Conservation (phyloP, 2,113 vertebrate species). For the Myotis yumanensis region DNA sequence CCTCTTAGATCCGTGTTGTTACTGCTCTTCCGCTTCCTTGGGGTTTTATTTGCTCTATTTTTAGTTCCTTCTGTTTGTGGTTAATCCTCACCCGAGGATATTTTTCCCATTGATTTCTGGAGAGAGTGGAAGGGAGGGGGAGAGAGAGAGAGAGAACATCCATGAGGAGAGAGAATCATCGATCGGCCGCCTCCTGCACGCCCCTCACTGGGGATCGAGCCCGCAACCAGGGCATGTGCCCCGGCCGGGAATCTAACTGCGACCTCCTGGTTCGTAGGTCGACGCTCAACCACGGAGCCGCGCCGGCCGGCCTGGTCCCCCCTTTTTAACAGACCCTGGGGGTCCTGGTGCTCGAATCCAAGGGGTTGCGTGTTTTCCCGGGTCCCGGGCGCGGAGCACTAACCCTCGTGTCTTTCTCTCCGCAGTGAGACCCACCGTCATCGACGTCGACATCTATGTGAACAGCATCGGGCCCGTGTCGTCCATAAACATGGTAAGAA, state of each 20-base stretch:
- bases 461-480: constrained; percentile 98
- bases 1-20: not conserved
- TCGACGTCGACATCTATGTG: constrained; percentile 96
- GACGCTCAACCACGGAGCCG: not conserved
- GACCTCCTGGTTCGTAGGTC: not conserved
- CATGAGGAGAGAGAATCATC: too few relatives aligned
- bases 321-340: not conserved
- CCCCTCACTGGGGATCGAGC: too few relatives aligned
- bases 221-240: not conserved
- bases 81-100: too few relatives aligned
- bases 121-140: too few relatives aligned
- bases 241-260: rapidly evolving
- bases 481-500: constrained; percentile 97
- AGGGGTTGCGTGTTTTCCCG: constrained; percentile 28
- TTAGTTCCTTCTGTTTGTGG: not conserved
- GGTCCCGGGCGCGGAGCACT: not conserved
- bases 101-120: too few relatives aligned
- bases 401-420: constrained; percentile 66
- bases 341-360: rapidly evolving
- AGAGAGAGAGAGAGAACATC: too few relatives aligned
- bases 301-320: not conserved
- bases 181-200: too few relatives aligned
- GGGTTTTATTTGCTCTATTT: not conserved
- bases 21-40: not conserved
- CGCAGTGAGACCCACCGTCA: constrained; percentile 94